A percentile compares a stretch with the other conserved stretches of the same genome.
phyloP scores from a whole-genome alignment of 2,797 vertebrate genomes.

The Trachurus trachurus region DNA sequence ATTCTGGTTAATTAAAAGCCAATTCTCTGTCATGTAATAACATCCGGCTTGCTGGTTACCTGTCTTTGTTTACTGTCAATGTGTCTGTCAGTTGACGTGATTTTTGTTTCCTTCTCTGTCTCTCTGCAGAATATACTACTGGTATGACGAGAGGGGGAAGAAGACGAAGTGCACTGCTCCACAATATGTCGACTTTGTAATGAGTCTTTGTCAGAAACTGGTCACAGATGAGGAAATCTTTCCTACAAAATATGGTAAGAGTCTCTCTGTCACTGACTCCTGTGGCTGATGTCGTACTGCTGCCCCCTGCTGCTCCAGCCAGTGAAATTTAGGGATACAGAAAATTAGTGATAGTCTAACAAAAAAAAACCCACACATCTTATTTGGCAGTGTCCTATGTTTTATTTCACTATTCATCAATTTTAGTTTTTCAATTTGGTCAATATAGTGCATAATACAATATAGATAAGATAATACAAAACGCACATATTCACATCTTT shows the following conservation, averaged over 20 bases:
- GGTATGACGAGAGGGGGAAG: slow-evolving; percentile 98
- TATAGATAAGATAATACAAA: too few relatives aligned
- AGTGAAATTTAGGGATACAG: not conserved
- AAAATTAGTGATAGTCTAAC: not conserved
- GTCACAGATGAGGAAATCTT: slow-evolving; percentile 99
- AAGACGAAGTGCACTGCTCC: slow-evolving; percentile 99
- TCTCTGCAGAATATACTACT: slow-evolving; percentile 95
- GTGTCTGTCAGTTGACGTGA: not conserved
- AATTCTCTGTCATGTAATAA: not conserved
- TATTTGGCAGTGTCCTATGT: too few relatives aligned
- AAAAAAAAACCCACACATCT: not conserved
- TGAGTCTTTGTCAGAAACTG: slow-evolving; percentile 98
- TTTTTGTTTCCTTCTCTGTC: slow-evolving; percentile 16
- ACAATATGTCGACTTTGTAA: slow-evolving; percentile 98
- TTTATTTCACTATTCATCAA: not conserved
- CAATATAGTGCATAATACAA: not conserved
- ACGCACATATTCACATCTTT: too few relatives aligned
- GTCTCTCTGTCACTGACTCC: slow-evolving; percentile 6
- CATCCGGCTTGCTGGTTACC: not conserved
- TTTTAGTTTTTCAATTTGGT: not conserved
- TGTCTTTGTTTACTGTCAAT: not conserved
- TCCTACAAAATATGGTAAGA: slow-evolving; percentile 97
- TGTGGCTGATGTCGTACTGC: not conserved
- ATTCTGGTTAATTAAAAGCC: slow-evolving; percentile 3
- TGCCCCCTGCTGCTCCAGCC: slow-evolving; percentile 69